Conservation (phyloP, 2,888 invertebrate species). For the Liopterus haemorrhoidalis region DNA sequence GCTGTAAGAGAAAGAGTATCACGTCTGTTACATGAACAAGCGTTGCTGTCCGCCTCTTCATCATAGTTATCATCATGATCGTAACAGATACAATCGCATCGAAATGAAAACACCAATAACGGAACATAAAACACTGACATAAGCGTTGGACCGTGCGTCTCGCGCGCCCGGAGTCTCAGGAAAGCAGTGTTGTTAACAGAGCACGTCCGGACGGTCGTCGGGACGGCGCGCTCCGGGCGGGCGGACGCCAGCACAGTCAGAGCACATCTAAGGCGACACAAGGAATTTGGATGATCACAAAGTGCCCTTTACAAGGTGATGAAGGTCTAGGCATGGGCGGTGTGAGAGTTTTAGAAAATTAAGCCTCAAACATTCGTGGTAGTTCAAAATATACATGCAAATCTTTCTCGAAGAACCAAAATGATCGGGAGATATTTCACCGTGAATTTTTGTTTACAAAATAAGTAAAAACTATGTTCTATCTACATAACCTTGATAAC, state of each 20-base stretch:
- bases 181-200: too few relatives aligned
- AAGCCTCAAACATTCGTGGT: conserved; percentile 40
- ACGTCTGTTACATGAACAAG: too few relatives aligned
- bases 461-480: conserved; percentile 43
- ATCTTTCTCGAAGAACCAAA: conserved; percentile 25
- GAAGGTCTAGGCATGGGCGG: conserved; percentile 22
- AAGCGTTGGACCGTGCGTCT: too few relatives aligned
- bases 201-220: too few relatives aligned
- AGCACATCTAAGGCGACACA: conserved; percentile 38
- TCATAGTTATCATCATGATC: too few relatives aligned
- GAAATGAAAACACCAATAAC: too few relatives aligned
- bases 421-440: conserved; percentile 17
- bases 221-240: not conserved
- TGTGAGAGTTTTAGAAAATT: conserved; percentile 27
- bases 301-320: conserved; percentile 37
- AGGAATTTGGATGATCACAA: conserved; percentile 48
- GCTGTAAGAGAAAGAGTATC: conserved; percentile 25
- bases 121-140: too few relatives aligned
- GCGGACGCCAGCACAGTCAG: conserved; percentile 8
- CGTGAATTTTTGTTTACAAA: conserved; percentile 41
- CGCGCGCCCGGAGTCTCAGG: conserved; percentile 5
- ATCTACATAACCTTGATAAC: conserved; percentile 44
- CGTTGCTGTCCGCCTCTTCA: too few relatives aligned
- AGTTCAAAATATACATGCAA: conserved; percentile 39
- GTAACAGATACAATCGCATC: too few relatives aligned